These are phyloP conservation scores for Cyphomyrus discorhynchus DNA, from an alignment of 2,113 vertebrate species.

Conservation along the genomic window DNA sequence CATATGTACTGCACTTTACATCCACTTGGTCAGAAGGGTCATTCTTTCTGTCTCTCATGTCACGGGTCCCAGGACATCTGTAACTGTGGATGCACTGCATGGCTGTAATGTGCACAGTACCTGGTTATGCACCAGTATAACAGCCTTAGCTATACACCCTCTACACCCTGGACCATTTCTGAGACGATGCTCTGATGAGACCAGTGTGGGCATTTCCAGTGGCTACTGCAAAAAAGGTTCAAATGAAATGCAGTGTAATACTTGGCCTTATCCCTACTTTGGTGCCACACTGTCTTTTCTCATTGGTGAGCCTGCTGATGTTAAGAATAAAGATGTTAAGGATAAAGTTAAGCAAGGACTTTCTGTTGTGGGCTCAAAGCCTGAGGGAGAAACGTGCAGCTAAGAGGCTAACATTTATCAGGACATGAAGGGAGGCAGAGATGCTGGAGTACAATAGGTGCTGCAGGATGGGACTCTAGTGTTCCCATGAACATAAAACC, in stretches of 20 bases:
- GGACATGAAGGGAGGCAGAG: neutral
- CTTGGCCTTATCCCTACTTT: neutral
- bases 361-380: neutral
- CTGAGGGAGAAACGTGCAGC: neutral
- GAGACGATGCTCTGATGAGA: neutral
- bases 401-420: neutral
- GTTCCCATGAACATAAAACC: neutral
- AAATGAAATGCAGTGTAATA: neutral
- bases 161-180: neutral
- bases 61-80: neutral
- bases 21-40: neutral
- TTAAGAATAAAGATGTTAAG: neutral
- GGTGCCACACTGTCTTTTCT: neutral
- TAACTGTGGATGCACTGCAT: neutral
- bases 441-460: neutral
- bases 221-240: neutral
- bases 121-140: neutral
- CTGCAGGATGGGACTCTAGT: neutral
- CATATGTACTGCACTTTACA: neutral
- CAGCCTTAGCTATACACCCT: neutral
- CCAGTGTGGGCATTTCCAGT: neutral
- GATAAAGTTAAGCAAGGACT: neutral
- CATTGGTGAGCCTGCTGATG: neutral
- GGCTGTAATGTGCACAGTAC: neutral
- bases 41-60: neutral